Evolutionary conservation across 2,113 vertebrate genomes (phyloP), one percentile per base, ranked within the genome.

Genomic region (Heterocephalus glaber): DNA sequence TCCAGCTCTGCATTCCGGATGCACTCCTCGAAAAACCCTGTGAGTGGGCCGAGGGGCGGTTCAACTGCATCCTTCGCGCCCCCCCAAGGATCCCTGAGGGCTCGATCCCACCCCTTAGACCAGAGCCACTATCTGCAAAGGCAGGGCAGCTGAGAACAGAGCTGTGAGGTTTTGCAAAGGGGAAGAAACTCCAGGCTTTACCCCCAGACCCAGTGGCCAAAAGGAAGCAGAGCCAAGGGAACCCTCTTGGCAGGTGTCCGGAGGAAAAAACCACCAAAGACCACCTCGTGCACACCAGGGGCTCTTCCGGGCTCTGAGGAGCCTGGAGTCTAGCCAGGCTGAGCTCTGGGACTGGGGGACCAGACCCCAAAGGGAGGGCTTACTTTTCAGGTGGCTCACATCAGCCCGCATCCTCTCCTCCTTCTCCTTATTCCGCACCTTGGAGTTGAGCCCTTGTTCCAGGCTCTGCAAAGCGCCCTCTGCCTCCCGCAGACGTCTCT

Each of bases 11-110:
- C 99, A 0, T 99, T 99, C 88, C 99, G 99, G 98, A 99, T 99
- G 86, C 99, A 99, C 96, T 99, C 99, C 96, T 99, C 99, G 44
- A 99, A 99, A 98, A 99, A 99, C 96, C 97, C 99, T 99, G 98
- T 4, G 33, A 22, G 88, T 20, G 9, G 70, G 54, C 47, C 74
- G 28, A 54, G 26, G 80, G 24, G 1, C 8, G 6, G 35, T 3
- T 7, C 3, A 0, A n/a, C 24, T 7, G 52, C 5, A 2, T 13
- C 61, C 83, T 49, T 52, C 2, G 54, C 16, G 16, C 12, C 54
- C 54, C 12, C 33, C 56, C 70, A 2, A 8, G 63, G 68, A 10
- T 72, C n/a, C 38, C 68, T 7, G 8, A 1, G 68, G 68, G n/a
- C 68, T 30, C 13, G 6, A 30, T 28, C 76, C 35, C 14, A 35